Percentiles rank a stretch among this genome's conserved stretches.
Conservation (phyloP, 1,140 invertebrate genomes). For the Ceratina calcarata region DNA sequence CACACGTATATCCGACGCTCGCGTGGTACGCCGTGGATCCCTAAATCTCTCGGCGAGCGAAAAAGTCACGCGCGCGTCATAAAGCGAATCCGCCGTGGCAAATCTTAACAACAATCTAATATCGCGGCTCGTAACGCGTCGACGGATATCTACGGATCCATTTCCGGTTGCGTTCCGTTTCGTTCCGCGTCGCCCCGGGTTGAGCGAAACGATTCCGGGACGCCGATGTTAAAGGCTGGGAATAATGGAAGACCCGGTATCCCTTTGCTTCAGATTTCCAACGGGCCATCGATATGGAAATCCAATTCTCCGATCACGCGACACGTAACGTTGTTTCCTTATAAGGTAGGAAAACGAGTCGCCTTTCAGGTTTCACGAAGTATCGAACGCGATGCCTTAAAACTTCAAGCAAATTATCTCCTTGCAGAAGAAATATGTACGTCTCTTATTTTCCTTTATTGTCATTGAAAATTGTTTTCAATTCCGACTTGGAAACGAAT, state of each 20-base stretch:
- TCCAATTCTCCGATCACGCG: constrained; percentile 24
- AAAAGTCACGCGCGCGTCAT: constrained; percentile 26
- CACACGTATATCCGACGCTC: background rate
- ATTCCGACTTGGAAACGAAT: too few relatives aligned
- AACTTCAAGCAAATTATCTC: too few relatives aligned
- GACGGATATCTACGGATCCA: background rate
- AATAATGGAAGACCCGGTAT: constrained; percentile 8
- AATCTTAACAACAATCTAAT: constrained; percentile 28
- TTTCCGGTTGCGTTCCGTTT: background rate
- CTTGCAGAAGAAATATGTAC: too few relatives aligned
- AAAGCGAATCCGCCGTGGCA: background rate
- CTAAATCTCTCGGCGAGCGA: background rate
- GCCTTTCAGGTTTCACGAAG: too few relatives aligned
- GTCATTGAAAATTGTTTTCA: too few relatives aligned
- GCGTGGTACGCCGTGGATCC: background rate
- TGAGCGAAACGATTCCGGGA: background rate
- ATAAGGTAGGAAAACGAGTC: background rate
- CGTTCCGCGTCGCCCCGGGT: too few relatives aligned
- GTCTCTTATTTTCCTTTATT: too few relatives aligned
- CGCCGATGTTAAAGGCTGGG: background rate
- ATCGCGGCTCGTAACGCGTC: background rate
- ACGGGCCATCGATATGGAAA: constrained; percentile 31
- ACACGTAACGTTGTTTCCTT: constrained; percentile 26
- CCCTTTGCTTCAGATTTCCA: constrained; percentile 12
- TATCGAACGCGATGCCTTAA: too few relatives aligned